These are phyloP conservation scores for Phyllopteryx taeniolatus DNA, from an alignment of 2,113 vertebrate genomes.

Conservation along the genomic window DNA sequence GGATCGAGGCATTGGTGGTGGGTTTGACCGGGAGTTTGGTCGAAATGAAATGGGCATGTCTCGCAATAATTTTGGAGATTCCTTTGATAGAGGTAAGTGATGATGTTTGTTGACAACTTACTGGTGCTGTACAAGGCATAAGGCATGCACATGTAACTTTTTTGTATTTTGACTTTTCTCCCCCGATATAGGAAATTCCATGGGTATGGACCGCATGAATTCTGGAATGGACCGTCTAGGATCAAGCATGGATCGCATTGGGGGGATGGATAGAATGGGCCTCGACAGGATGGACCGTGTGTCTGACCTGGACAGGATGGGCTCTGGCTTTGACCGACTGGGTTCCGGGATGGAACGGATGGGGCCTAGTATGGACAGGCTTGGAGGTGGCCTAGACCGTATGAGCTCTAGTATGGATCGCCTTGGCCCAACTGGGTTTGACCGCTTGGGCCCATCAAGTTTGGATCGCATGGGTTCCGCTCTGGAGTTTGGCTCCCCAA, in stretches of 20 bases:
- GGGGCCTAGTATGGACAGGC: constrained; percentile 86
- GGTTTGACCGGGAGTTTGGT: constrained; percentile 83
- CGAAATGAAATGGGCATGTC: constrained; percentile 89
- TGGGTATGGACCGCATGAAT: constrained; percentile 84
- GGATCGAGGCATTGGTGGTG: constrained; percentile 83
- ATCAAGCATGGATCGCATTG: constrained; percentile 72
- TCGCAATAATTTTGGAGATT: constrained; percentile 84
- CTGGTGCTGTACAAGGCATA: neutral
- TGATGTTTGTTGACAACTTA: constrained; percentile 49
- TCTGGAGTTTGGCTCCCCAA: constrained; percentile 70
- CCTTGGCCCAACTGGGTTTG: constrained; percentile 79
- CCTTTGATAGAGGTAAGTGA: constrained; percentile 87
- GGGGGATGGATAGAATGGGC: constrained; percentile 83
- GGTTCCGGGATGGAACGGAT: constrained; percentile 86
- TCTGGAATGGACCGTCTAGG: constrained; percentile 82
- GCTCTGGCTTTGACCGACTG: constrained; percentile 84
- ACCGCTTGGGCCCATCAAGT: constrained; percentile 82
- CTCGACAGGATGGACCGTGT: constrained; percentile 80
- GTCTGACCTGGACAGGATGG: constrained; percentile 80
- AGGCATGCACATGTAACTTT: neutral
- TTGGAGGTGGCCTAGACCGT: constrained; percentile 85
- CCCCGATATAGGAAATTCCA: constrained; percentile 60
- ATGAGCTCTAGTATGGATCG: constrained; percentile 87
- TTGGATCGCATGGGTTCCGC: constrained; percentile 84
- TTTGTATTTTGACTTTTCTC: neutral